Conservation (phyloP, 2,888 invertebrate species). For the Platycnemis pennipes region DNA sequence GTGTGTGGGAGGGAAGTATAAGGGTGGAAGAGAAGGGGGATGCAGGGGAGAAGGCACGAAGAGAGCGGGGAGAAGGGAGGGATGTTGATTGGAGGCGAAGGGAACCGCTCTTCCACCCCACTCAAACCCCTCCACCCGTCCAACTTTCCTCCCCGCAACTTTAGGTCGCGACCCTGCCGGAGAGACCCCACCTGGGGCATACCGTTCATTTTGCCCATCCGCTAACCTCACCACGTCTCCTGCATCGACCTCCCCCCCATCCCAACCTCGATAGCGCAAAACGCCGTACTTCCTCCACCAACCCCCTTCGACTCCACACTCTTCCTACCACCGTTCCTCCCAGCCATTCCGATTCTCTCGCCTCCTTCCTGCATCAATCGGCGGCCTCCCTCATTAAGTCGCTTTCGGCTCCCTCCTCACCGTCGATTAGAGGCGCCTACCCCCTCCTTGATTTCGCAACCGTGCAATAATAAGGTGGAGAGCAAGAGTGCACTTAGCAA, state of each 20-base stretch:
- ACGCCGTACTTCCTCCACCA: neutral
- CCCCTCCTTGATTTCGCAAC: neutral
- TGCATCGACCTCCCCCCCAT: neutral
- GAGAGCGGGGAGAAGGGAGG: neutral
- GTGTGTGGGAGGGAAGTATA: constrained; percentile 29
- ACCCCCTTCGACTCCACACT: neutral
- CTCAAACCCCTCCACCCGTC: neutral
- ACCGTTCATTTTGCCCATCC: constrained; percentile 51
- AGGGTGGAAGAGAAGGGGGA: neutral
- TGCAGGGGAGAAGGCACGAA: no score
- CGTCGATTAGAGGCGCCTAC: neutral
- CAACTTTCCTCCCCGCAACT: neutral
- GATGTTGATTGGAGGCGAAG: constrained; percentile 43
- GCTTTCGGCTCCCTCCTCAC: neutral
- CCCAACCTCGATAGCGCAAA: neutral
- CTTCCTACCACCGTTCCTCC: neutral
- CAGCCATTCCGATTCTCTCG: neutral
- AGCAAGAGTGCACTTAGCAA: neutral
- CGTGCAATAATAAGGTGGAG: neutral
- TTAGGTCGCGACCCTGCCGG: constrained; percentile 26
- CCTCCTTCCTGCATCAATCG: neutral
- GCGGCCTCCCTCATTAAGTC: neutral
- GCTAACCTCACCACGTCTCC: neutral
- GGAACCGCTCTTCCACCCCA: constrained; percentile 26
- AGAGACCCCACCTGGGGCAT: constrained; percentile 59